Conservation (phyloP, 2,113 vertebrate genomes). For the Casuarius casuarius region DNA sequence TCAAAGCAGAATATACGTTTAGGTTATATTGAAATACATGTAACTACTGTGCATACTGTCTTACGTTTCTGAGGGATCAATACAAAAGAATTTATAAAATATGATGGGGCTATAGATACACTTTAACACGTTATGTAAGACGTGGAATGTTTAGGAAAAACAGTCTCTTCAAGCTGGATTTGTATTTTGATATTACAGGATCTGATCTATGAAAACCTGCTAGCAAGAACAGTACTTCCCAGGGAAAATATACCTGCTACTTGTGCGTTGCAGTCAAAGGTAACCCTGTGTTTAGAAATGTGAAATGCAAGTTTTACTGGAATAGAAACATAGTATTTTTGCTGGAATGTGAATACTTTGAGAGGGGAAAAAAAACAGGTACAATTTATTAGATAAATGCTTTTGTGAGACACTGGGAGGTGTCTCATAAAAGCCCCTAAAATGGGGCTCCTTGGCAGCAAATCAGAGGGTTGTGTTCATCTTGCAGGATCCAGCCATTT, state of each 20-base stretch:
- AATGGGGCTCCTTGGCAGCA: not conserved
- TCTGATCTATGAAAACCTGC: not conserved
- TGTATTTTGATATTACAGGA: not conserved
- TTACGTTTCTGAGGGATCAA: not conserved
- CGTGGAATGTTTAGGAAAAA: not conserved
- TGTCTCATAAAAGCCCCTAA: not conserved
- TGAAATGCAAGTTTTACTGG: not conserved
- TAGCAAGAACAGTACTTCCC: not conserved
- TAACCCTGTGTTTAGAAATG: not conserved
- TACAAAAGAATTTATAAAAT: not conserved
- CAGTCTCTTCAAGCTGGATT: not conserved
- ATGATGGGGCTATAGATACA: not conserved
- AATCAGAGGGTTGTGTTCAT: not conserved
- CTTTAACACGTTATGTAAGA: not conserved
- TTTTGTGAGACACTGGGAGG: not conserved
- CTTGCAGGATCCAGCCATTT: not conserved
- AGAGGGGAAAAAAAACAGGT: not conserved
- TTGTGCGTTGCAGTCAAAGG: not conserved
- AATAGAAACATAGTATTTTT: not conserved
- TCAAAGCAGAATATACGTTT: not conserved
- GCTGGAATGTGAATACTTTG: not conserved
- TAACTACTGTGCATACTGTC: not conserved
- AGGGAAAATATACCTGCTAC: not conserved
- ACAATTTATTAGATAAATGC: not conserved
- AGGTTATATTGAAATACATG: not conserved